Evolutionary conservation across 1,140 invertebrate genomes (phyloP).

Genomic region (Halictus rubicundus): DNA sequence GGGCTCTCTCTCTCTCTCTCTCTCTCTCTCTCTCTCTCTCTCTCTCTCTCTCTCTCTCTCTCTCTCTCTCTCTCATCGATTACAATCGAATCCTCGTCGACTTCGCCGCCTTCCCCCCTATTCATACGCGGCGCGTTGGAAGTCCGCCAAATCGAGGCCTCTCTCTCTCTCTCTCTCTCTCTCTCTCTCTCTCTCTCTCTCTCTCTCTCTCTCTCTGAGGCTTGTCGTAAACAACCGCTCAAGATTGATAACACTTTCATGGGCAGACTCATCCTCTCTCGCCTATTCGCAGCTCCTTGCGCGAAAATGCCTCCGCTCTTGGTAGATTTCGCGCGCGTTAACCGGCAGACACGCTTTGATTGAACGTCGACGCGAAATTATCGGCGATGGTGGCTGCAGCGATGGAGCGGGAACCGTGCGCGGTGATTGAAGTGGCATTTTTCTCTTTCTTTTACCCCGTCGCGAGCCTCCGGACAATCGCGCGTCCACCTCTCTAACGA

Average conservation of each 20-base stretch:
- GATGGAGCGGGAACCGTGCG: background rate
- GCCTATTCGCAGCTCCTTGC: conserved; percentile 3
- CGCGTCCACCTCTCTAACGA: no score
- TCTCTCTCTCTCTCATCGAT: conserved; percentile 44
- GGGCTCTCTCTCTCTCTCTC: background rate
- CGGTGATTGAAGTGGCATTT: background rate
- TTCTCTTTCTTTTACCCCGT: background rate
- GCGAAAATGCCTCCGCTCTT: background rate
- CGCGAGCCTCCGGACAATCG: background rate
- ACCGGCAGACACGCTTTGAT: conserved; percentile 17
- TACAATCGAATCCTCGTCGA: conserved; percentile 56
- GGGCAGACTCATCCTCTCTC: background rate
- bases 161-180: background rate
- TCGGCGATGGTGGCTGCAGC: background rate
- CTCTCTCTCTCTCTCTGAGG: conserved; percentile 11
- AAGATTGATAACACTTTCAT: conserved; percentile 59
- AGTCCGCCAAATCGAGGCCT: conserved; percentile 55
- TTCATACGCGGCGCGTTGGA: conserved; percentile 52
- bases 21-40: background rate
- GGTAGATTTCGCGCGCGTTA: background rate
- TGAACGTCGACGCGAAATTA: conserved; percentile 31
- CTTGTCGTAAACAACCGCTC: conserved; percentile 53
- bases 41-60: no score
- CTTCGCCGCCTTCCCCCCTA: conserved; percentile 25
- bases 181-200: no score